Evolutionary conservation across 2,797 vertebrate genomes (phyloP).

Genomic region (Ptychobarbus kaznakovi): DNA sequence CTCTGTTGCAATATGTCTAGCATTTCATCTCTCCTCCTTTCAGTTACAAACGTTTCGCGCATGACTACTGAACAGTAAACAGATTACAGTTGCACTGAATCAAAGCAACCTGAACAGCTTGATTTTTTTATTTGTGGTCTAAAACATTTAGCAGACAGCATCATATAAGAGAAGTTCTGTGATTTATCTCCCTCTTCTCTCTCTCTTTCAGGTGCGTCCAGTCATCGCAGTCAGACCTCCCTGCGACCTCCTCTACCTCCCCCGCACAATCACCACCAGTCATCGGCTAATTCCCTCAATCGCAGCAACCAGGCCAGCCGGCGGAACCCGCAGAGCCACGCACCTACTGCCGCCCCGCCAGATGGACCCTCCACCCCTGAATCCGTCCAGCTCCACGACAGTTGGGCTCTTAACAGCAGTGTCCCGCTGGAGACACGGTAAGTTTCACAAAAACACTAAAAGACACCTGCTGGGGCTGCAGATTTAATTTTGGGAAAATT

Average conservation of each 20-base stretch:
- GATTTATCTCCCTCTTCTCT: conserved; percentile 22
- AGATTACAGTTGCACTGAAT: conserved; percentile 28
- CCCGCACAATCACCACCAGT: conserved; percentile 87
- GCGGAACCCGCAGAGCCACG: conserved; percentile 84
- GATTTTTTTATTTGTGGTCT: not conserved
- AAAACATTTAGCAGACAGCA: conserved; percentile 10
- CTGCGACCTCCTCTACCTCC: conserved; percentile 83
- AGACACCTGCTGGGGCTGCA: not conserved
- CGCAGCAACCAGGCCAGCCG: conserved; percentile 85
- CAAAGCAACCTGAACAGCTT: not conserved
- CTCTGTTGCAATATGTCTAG: conserved; percentile 19
- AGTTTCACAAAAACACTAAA: conserved; percentile 37
- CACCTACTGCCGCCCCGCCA: conserved; percentile 77
- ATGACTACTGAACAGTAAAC: conserved; percentile 15
- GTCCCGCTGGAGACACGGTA: conserved; percentile 89
- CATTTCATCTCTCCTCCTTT: conserved; percentile 34
- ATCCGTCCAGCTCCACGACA: conserved; percentile 90
- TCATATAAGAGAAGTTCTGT: not conserved
- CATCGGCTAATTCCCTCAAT: conserved; percentile 89
- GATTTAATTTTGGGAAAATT: not conserved
- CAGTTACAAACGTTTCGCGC: conserved; percentile 8
- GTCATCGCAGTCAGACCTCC: conserved; percentile 87
- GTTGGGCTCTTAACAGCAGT: conserved; percentile 91
- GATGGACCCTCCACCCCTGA: conserved; percentile 88
- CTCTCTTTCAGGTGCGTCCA: conserved; percentile 79